Percentiles rank a stretch among this genome's conserved stretches.
Conservation (phyloP, 1,140 invertebrate species). For the Eurosta solidaginis region DNA sequence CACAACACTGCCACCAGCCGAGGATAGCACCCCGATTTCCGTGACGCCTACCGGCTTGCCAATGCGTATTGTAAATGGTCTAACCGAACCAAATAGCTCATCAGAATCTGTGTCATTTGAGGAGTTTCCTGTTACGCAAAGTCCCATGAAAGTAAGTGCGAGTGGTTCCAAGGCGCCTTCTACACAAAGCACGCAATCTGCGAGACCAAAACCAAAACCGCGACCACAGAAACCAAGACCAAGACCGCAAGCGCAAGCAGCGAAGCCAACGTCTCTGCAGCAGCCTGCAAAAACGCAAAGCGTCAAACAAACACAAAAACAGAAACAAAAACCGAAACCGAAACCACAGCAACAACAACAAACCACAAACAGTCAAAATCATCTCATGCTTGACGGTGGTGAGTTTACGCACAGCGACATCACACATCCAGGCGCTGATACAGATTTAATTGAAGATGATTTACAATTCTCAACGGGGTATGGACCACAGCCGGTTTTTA, state of each 20-base stretch:
- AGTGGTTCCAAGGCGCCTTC: neutral
- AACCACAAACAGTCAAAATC: constrained; percentile 42
- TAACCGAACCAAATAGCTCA: constrained; percentile 42
- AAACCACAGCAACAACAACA: constrained; percentile 34
- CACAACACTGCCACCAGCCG: constrained; percentile 46
- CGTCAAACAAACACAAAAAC: neutral
- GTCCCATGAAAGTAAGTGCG: constrained; percentile 18
- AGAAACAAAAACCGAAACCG: constrained; percentile 12
- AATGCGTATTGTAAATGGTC: constrained; percentile 44
- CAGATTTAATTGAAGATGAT: constrained; percentile 54
- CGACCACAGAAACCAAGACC: neutral
- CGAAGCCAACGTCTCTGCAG: neutral
- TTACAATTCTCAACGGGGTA: constrained; percentile 57
- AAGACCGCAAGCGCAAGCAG: constrained; percentile 28
- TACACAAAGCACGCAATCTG: neutral
- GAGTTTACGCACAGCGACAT: constrained; percentile 59
- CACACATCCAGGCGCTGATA: constrained; percentile 55
- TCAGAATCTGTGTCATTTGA: constrained; percentile 55
- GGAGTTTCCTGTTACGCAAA: constrained; percentile 39
- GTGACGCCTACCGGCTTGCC: constrained; percentile 55
- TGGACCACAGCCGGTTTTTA: constrained; percentile 51
- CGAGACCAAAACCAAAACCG: neutral
- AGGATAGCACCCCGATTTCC: constrained; percentile 33
- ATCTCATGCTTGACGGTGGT: constrained; percentile 43
- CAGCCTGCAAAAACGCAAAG: neutral